Base-by-base conservation (phyloP, 64 coral and sea anemone genomes). In the Stichodactyla helianthus region DNA sequence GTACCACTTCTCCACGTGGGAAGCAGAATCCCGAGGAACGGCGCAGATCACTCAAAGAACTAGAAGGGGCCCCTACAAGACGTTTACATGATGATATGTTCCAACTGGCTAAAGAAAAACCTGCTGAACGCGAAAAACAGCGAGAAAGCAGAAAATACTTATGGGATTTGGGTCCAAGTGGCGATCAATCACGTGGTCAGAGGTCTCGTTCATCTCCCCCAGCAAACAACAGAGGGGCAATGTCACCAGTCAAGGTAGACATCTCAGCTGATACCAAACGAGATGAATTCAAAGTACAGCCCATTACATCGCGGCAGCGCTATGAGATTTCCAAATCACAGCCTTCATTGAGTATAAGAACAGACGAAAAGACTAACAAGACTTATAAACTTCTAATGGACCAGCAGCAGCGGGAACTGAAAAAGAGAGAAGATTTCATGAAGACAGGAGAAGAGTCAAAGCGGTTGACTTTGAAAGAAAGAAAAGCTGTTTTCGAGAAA, bases 21-120 rank as follows among this genome's bases (percentile, higher is more conserved):
- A 52, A 22, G 20, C 18, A 71, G 25, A 27, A 54, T 54, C 16
- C 50, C 78, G 78, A 81, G 26, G 54, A 84, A 51, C 44, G 11
- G 18, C 52, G 83, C 6, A 51, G 58, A 59, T 59, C 53, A 5
- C 53, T 84, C 1, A 56, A 62, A 84, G 82, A 54, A 28, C 54
- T 84, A 6, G 82, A 62, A 59, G 82, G 82, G 5, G 53, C 82
- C 19, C 82, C 82, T 27, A 25, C 54, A 54, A 84, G 15, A 59
- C 82, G 82, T 26, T 44, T 84, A 31, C 82, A 84, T 54, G 82
- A 84, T 5, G 55, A 62, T 15, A 84, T 84, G 82, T 84, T 84
- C 55, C 54, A 59, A 15, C 54, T 84, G n/a, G 1, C 51, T 27
- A 82, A 57, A 82, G 79, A 82, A 57, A 51, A 63, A 84, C 56